Evolutionary conservation across 2,888 invertebrate genomes (phyloP).

Genomic region (Heliconius ismenius): DNA sequence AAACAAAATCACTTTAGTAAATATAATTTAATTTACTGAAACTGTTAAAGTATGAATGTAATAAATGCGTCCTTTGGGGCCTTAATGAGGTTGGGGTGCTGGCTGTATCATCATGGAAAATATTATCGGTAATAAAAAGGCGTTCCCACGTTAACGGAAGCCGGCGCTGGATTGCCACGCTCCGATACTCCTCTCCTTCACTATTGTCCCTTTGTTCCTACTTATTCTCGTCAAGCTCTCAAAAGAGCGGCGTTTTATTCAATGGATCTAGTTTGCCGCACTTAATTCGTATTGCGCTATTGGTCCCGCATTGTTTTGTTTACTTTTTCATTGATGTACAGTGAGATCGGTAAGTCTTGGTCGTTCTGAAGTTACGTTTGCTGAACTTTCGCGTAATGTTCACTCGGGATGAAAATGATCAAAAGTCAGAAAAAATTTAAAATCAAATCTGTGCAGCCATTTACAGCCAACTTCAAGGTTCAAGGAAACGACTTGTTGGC

Average conservation of each 20-base stretch:
- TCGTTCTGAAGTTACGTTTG: too few relatives aligned
- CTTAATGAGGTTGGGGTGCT: slow-evolving; percentile 41
- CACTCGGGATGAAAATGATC: too few relatives aligned
- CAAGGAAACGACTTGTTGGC: too few relatives aligned
- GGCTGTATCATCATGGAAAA: slow-evolving; percentile 51
- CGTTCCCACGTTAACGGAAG: slow-evolving; percentile 78
- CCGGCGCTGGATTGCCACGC: slow-evolving; percentile 71
- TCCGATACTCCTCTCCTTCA: slow-evolving; percentile 74
- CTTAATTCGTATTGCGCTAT: slow-evolving; percentile 73
- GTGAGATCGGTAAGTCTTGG: too few relatives aligned
- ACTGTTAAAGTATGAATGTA: slow-evolving; percentile 23
- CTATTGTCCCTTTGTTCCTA: slow-evolving; percentile 74
- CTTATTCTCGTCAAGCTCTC: slow-evolving; percentile 65
- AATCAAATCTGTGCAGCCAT: too few relatives aligned
- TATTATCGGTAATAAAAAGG: slow-evolving; percentile 64
- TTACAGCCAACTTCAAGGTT: too few relatives aligned
- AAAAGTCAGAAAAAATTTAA: too few relatives aligned
- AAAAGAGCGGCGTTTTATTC: slow-evolving; percentile 69
- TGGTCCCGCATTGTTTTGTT: slow-evolving; percentile 67
- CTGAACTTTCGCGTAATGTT: too few relatives aligned
- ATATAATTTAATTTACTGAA: slow-evolving; percentile 6
- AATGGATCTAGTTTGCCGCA: slow-evolving; percentile 72
- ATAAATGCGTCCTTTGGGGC: slow-evolving; percentile 22
- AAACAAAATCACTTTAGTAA: neutral
- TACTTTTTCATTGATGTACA: neutral